A percentile compares a stretch with the other conserved stretches of the same genome.
phyloP scores from a whole-genome alignment of 2,797 vertebrate species.

The Heterohyrax brucei region DNA sequence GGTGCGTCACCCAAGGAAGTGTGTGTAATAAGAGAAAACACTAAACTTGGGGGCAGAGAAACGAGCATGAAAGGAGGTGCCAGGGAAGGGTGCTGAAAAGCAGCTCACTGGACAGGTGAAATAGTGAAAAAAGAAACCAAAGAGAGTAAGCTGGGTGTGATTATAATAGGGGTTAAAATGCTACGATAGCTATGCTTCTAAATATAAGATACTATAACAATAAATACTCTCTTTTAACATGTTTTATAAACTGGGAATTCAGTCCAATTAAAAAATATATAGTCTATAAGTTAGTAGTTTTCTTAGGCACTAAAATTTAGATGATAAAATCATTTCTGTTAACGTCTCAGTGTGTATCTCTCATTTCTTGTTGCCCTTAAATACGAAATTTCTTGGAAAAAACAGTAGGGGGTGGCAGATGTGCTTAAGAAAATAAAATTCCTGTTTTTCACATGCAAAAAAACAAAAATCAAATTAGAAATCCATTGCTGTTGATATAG shows the following conservation, averaged over 20 bases:
- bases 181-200: not conserved
- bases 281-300: not conserved
- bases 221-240: not conserved
- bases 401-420: slow-evolving; percentile 75
- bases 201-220: not conserved
- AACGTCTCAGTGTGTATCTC: not conserved
- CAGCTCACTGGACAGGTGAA: not conserved
- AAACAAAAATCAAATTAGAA: not conserved
- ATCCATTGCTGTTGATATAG: too few relatives aligned
- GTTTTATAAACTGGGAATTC: slow-evolving; percentile 23
- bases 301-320: slow-evolving; percentile 40
- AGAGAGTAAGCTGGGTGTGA: not conserved
- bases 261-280: not conserved
- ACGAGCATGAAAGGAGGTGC: not conserved
- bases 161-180: not conserved
- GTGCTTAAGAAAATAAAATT: slow-evolving; percentile 54
- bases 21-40: not conserved
- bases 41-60: not conserved
- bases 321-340: slow-evolving; percentile 26
- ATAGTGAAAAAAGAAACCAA: not conserved
- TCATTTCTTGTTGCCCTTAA: slow-evolving; percentile 23
- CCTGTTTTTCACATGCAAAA: not conserved
- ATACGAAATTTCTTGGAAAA: slow-evolving; percentile 37
- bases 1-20: not conserved
- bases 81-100: not conserved